These are phyloP conservation scores for Junonia oenone DNA, from an alignment of 2,888 invertebrate genomes.

Conservation along the genomic window DNA sequence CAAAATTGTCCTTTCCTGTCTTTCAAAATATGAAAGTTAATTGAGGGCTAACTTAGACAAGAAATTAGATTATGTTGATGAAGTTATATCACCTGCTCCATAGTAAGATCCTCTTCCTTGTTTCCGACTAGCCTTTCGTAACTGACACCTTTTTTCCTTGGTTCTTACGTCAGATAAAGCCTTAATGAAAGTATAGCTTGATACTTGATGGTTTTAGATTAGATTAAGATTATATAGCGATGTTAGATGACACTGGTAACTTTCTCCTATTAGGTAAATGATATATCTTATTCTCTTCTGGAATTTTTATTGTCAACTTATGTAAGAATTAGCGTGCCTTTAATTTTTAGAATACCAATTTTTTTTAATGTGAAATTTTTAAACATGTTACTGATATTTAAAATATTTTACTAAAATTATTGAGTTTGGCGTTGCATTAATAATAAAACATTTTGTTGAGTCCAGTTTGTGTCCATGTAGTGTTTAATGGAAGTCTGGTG, in stretches of 20 bases:
- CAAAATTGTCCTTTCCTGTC: background rate
- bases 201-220: background rate
- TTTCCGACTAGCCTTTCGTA: background rate
- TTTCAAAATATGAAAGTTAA: background rate
- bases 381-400: too few relatives aligned
- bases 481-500: background rate
- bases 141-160: background rate
- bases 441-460: background rate
- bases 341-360: too few relatives aligned
- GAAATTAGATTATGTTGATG: conserved; percentile 1
- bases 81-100: conserved; percentile 7
- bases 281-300: background rate
- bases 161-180: background rate
- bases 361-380: too few relatives aligned
- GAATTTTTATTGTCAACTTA: too few relatives aligned
- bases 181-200: background rate
- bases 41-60: too few relatives aligned
- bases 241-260: background rate
- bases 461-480: background rate
- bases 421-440: background rate
- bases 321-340: too few relatives aligned
- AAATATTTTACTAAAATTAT: background rate
- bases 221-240: background rate
- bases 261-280: background rate
- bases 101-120: conserved; percentile 3